Base-by-base conservation (phyloP, 1,140 invertebrate species). In the Spodoptera litura region DNA sequence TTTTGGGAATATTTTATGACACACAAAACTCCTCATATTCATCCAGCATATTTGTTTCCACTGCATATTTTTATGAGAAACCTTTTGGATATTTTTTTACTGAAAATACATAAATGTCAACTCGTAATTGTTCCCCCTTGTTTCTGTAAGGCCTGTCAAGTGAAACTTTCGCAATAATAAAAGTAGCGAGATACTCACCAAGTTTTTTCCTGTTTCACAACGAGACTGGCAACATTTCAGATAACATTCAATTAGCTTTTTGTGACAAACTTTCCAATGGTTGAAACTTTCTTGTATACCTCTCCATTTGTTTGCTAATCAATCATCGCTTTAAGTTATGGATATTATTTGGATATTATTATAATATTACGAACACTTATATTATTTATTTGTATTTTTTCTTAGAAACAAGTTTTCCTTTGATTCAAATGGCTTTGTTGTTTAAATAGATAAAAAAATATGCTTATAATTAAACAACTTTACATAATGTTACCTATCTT, bases 231-330 rank as follows among this genome's bases (percentile, higher is more conserved):
- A 86, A 85, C 85, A 89, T 86, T 89, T 87, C 74, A 85, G 84
- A 90, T 89, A 88, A 88, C 83, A 90, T 90, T 89, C 87, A 91
- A 91, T 91, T 90, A 90, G 85, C 85, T 88, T 89, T 87, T 89
- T 90, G 82, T 85, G 73, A 12, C 11, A 85, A 88, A 90, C 64
- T 87, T 87, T 81, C 72, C 75, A 87, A 83, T 80, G 72, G 74
- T 71, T 44, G 35, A 12, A 44, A 56, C 61, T 61, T 62, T 75
- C 27, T 59, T 59, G 15, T 31, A 59, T 15, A 35, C 8, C 3
- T 72, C 58, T 44, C 25, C 9, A 59, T 58, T 51, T 70, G 4
- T 31, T 31, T 51, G 5, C 8, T 55, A 35, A 71, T 71, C 68
- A 71, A 71, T 71, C 31, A 71, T 53, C 5, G 51, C 6, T n/a